These are phyloP conservation scores for Polietes domitor DNA, from an alignment of 2,888 invertebrate genomes.

Conservation along the genomic window DNA sequence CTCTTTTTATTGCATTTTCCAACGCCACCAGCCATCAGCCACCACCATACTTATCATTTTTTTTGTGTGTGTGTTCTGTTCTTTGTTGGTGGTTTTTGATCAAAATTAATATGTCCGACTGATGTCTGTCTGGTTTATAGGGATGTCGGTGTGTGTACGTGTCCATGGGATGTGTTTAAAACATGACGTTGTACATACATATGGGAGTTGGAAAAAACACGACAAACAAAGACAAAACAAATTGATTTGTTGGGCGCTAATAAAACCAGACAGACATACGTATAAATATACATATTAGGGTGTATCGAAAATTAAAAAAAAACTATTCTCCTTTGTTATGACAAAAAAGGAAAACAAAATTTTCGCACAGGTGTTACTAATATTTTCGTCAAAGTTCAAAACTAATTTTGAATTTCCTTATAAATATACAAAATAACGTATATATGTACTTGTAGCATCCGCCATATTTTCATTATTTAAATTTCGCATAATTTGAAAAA, in stretches of 20 bases:
- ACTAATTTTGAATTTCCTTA: no score
- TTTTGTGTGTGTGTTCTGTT: neutral
- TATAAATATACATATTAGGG: neutral
- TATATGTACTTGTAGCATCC: no score
- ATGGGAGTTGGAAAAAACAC: neutral
- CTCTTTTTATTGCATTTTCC: neutral
- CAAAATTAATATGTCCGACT: neutral
- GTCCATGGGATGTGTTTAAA: slow-evolving; percentile 31
- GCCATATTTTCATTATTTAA: no score
- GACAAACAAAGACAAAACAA: slow-evolving; percentile 5
- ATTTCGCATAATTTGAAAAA: no score
- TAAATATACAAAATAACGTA: no score
- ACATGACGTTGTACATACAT: neutral
- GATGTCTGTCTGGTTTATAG: no score
- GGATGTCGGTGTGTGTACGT: neutral
- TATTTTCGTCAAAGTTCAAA: no score
- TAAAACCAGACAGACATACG: slow-evolving; percentile 40
- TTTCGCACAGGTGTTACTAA: no score
- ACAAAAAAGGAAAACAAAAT: no score
- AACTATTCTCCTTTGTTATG: no score
- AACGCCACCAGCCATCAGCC: neutral
- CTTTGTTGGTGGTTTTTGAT: neutral
- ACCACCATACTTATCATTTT: neutral
- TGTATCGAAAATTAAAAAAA: neutral
- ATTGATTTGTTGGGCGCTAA: slow-evolving; percentile 61